Evolutionary conservation across 2,888 invertebrate species (phyloP).

Genomic region (Drosophila cyrtoloma): DNA sequence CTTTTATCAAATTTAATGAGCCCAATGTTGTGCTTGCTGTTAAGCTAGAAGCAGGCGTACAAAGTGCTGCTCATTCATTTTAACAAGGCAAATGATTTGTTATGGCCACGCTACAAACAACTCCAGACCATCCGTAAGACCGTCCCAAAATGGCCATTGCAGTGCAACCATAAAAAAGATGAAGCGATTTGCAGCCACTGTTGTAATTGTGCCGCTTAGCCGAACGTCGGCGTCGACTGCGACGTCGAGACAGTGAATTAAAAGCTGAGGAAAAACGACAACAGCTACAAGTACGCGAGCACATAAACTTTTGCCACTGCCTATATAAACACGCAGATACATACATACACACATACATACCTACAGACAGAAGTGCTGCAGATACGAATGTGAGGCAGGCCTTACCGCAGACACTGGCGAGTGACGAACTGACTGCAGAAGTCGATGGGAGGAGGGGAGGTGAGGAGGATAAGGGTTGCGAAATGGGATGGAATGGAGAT

Average conservation of each 20-base stretch:
- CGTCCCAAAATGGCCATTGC: slow-evolving; percentile 80
- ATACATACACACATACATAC: background rate
- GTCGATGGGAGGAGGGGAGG: background rate
- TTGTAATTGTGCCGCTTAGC: slow-evolving; percentile 76
- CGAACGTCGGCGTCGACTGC: slow-evolving; percentile 27
- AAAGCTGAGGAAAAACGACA: slow-evolving; percentile 55
- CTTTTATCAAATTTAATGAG: slow-evolving; percentile 59
- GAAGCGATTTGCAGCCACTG: slow-evolving; percentile 80
- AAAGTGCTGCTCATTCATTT: slow-evolving; percentile 45
- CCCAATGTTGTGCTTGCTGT: slow-evolving; percentile 6
- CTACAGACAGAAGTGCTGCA: slow-evolving; percentile 47
- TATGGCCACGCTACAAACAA: slow-evolving; percentile 57
- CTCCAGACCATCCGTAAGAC: slow-evolving; percentile 55
- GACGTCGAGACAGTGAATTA: slow-evolving; percentile 31
- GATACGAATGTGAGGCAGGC: slow-evolving; percentile 53
- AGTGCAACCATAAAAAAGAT: slow-evolving; percentile 79
- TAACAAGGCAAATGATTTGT: slow-evolving; percentile 72
- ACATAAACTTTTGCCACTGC: slow-evolving; percentile 62
- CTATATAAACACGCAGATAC: slow-evolving; percentile 34
- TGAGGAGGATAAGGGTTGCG: slow-evolving; percentile 30
- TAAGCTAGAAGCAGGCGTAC: background rate
- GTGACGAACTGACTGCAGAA: slow-evolving; percentile 63
- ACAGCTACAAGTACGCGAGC: slow-evolving; percentile 45
- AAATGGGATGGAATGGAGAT: slow-evolving; percentile 14
- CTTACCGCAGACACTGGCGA: slow-evolving; percentile 69